Percentiles rank a stretch among this genome's conserved stretches.
Evolutionary conservation across 2,113 vertebrate species (phyloP).

Genomic region (Marmota flaviventris): DNA sequence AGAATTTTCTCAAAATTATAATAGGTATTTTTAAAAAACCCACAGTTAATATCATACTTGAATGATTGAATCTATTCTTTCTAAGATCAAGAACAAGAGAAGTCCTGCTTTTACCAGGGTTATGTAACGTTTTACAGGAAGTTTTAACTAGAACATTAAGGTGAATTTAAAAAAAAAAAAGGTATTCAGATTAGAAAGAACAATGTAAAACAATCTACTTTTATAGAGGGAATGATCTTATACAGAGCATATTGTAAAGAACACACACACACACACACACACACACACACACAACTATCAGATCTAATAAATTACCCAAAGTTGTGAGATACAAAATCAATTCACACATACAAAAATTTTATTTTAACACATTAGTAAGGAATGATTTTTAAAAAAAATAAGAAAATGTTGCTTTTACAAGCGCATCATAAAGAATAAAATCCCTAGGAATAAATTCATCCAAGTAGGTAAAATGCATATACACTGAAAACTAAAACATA

Average conservation of each 20-base stretch:
- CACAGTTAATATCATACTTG: background rate
- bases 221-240: background rate
- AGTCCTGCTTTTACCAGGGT: background rate
- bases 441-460: background rate
- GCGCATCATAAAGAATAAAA: background rate
- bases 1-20: background rate
- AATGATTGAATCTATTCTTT: background rate
- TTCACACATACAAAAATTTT: background rate
- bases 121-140: background rate
- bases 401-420: background rate
- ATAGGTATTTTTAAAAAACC: background rate
- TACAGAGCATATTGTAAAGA: background rate
- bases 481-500: background rate
- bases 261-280: background rate
- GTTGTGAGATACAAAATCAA: background rate
- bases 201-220: background rate
- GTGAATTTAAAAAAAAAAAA: background rate
- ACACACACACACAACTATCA: background rate
- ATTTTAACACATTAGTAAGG: background rate
- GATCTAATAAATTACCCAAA: background rate
- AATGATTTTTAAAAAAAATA: background rate
- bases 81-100: background rate
- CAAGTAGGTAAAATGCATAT: background rate
- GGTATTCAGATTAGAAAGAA: background rate
- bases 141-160: background rate